Evolutionary conservation across 37 sponge, comb jelly and placozoan genomes (phyloP).

Genomic region (Theonella swinhoei): DNA sequence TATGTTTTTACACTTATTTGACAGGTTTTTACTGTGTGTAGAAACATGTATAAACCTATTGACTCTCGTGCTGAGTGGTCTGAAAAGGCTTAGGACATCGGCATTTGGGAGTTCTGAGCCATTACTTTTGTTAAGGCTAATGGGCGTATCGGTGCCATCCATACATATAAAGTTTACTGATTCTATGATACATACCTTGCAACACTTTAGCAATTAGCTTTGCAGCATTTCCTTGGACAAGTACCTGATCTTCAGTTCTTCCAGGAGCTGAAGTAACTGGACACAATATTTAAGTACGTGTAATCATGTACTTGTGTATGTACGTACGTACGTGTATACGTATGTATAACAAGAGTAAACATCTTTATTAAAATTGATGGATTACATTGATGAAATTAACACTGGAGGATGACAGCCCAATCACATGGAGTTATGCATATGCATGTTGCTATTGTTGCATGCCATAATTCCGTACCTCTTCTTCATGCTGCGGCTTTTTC

Average conservation of each 20-base stretch:
- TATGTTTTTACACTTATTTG: too few relatives aligned
- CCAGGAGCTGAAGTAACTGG: slow-evolving; percentile 36
- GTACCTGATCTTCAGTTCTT: slow-evolving; percentile 14
- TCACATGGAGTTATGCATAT: neutral
- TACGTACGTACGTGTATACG: neutral
- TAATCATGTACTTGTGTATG: too few relatives aligned
- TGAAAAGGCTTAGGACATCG: too few relatives aligned
- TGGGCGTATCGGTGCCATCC: too few relatives aligned
- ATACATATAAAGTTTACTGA: too few relatives aligned
- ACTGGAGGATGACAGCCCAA: neutral
- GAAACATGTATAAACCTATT: too few relatives aligned
- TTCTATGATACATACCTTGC: slow-evolving; percentile 40
- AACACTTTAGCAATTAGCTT: slow-evolving; percentile 30
- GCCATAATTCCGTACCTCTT: too few relatives aligned
- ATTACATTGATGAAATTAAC: neutral
- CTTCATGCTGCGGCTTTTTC: neutral
- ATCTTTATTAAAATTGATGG: neutral
- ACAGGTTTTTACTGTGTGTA: too few relatives aligned
- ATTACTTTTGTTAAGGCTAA: too few relatives aligned
- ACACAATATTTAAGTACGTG: neutral
- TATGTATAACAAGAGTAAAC: neutral
- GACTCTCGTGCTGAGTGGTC: too few relatives aligned
- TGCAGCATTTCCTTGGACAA: slow-evolving; percentile 54
- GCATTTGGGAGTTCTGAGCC: too few relatives aligned
- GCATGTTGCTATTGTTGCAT: neutral